These are phyloP conservation scores for Cephus nigrinus DNA, from an alignment of 2,888 invertebrate species.

Conservation along the genomic window DNA sequence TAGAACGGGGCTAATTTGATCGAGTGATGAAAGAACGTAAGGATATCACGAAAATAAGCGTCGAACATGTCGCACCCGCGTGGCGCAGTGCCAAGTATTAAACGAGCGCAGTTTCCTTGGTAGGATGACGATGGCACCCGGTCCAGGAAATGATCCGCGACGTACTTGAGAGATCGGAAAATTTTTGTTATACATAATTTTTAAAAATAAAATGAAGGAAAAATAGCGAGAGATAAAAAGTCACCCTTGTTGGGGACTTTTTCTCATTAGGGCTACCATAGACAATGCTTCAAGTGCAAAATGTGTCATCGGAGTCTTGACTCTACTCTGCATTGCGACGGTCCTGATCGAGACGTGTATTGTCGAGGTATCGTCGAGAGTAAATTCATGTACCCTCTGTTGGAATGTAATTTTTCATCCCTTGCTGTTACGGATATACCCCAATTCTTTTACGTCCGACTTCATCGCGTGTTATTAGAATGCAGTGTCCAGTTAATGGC, in stretches of 20 bases:
- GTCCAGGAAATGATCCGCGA: background rate
- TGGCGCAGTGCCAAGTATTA: background rate
- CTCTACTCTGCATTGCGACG: slow-evolving; percentile 91
- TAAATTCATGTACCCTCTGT: background rate
- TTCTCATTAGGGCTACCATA: slow-evolving; percentile 84
- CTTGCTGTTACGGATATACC: background rate
- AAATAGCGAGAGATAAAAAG: slow-evolving; percentile 10
- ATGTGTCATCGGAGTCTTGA: slow-evolving; percentile 87
- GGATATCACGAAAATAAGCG: background rate
- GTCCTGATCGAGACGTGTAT: slow-evolving; percentile 91
- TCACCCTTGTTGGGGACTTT: slow-evolving; percentile 52
- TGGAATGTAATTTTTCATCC: background rate
- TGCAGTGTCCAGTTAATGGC: background rate
- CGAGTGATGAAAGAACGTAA: background rate
- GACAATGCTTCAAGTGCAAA: slow-evolving; percentile 89
- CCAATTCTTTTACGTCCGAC: background rate
- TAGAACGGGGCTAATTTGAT: background rate
- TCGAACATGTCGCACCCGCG: background rate
- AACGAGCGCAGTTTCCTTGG: background rate
- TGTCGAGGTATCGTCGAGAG: slow-evolving; percentile 80
- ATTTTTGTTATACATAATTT: background rate
- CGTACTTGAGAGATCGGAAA: background rate
- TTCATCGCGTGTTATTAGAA: background rate
- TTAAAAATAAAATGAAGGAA: background rate
- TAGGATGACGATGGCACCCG: background rate